A percentile compares a stretch with the other conserved stretches of the same genome.
phyloP scores from a whole-genome alignment of 2,888 invertebrate genomes.

The Mythimna lalbum region DNA sequence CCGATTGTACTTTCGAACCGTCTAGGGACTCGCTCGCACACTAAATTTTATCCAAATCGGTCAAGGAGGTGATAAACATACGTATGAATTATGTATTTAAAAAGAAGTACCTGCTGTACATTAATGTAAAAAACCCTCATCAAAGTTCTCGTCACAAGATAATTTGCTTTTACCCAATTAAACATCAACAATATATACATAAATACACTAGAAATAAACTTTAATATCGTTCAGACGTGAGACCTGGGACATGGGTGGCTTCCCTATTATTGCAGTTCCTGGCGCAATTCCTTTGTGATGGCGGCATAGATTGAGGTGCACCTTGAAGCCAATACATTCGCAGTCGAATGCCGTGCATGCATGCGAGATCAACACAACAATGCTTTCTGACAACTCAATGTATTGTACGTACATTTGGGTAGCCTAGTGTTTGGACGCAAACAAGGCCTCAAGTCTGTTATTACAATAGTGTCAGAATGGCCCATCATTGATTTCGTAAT shows the following conservation, averaged over 20 bases:
- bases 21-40: no score
- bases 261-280: constrained; percentile 44
- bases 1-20: no score
- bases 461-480: no score
- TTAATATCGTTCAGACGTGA: constrained; percentile 30
- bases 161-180: no score
- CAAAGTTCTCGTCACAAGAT: no score
- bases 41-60: no score
- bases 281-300: constrained; percentile 58
- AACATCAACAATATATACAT: background rate
- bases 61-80: no score
- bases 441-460: no score
- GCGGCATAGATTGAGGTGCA: constrained; percentile 47
- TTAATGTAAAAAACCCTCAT: no score
- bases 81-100: no score
- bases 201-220: constrained; percentile 28
- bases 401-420: constrained; percentile 47
- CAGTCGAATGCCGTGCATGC: constrained; percentile 60
- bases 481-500: no score
- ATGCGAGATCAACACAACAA: constrained; percentile 68
- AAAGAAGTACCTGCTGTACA: no score
- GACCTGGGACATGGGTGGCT: constrained; percentile 8
- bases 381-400: constrained; percentile 67
- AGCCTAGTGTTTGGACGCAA: constrained; percentile 31
- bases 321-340: constrained; percentile 57